Percentiles rank a stretch among this genome's conserved stretches.
Conservation (phyloP, 2,888 invertebrate species). For the Blera fallax region DNA sequence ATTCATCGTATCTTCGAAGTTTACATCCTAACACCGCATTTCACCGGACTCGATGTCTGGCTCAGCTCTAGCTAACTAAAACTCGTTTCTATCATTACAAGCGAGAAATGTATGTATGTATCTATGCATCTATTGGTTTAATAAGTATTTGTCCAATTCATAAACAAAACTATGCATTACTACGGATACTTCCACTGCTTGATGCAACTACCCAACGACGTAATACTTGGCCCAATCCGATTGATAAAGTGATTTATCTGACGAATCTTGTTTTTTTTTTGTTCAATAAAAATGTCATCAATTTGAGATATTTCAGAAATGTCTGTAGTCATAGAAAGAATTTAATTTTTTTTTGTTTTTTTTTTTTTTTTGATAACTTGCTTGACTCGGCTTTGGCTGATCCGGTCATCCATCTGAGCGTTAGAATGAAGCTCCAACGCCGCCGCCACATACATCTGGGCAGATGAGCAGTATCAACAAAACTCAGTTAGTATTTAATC, state of each 20-base stretch:
- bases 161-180: neutral
- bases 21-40: too few species aligned
- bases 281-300: conserved; percentile 31
- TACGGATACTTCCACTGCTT: neutral
- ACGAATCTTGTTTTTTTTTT: neutral
- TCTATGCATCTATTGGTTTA: neutral
- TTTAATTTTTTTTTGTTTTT: too few species aligned
- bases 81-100: neutral
- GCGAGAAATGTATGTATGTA: neutral
- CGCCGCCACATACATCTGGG: conserved; percentile 29
- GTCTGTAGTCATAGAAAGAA: conserved; percentile 39
- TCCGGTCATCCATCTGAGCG: conserved; percentile 43
- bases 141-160: conserved; percentile 21
- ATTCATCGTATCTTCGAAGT: too few species aligned
- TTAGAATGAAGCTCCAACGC: conserved; percentile 5
- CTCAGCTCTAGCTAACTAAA: neutral
- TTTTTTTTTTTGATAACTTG: conserved; percentile 45
- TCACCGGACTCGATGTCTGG: neutral
- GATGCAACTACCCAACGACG: neutral
- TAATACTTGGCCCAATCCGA: neutral
- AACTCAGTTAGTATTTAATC: conserved; percentile 65
- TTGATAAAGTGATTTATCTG: conserved; percentile 5
- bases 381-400: conserved; percentile 24
- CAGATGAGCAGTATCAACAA: conserved; percentile 58
- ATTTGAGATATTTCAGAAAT: conserved; percentile 36